Conservation (phyloP, 2,888 invertebrate species). For the Drosophila planitibia region DNA sequence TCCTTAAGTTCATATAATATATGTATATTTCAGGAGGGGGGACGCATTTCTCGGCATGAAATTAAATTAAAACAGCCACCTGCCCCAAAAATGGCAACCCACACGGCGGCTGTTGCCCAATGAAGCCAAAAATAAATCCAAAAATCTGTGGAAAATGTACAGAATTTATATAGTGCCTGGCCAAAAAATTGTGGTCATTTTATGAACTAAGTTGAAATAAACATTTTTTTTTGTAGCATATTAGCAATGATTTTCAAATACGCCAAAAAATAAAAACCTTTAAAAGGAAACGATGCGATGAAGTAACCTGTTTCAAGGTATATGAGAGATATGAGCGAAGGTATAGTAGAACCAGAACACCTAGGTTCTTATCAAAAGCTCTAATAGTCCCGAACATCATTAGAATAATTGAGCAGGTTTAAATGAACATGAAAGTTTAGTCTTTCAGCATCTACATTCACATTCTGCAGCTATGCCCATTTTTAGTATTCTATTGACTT, state of each 20-base stretch:
- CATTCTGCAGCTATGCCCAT: no score
- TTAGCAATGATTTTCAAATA: neutral
- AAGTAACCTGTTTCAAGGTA: no score
- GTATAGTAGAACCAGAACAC: neutral
- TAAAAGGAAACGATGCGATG: neutral
- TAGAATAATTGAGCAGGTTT: neutral
- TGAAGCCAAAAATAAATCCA: conserved; percentile 32
- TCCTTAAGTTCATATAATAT: conserved; percentile 65
- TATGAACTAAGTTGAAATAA: neutral
- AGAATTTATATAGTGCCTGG: conserved; percentile 19
- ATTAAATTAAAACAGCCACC: conserved; percentile 37
- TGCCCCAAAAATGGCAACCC: conserved; percentile 67
- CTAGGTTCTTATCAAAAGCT: neutral
- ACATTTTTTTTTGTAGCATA: neutral
- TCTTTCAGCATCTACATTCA: no score
- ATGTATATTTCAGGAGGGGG: conserved; percentile 17
- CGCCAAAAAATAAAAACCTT: neutral
- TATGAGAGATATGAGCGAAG: neutral
- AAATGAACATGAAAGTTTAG: neutral
- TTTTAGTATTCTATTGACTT: neutral
- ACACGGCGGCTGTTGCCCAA: conserved; percentile 59
- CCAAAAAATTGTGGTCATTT: conserved; percentile 9
- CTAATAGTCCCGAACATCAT: neutral
- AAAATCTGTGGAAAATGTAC: conserved; percentile 3
- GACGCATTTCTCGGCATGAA: conserved; percentile 26